These are phyloP conservation scores for Camptogramma bilineatum DNA, from an alignment of 2,888 invertebrate genomes.

Conservation along the genomic window DNA sequence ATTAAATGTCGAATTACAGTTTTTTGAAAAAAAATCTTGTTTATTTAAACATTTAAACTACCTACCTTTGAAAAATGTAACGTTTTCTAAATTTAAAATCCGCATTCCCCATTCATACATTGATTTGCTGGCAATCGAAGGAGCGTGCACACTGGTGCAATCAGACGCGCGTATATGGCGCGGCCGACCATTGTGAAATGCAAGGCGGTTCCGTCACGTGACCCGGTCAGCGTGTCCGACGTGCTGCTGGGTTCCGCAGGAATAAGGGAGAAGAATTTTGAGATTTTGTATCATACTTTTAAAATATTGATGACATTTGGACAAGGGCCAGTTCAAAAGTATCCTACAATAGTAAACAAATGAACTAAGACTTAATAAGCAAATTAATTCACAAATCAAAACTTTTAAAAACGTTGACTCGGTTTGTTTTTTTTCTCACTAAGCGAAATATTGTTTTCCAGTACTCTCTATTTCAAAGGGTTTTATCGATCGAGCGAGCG, in stretches of 20 bases:
- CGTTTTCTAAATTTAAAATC: constrained; percentile 28
- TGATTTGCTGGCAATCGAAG: constrained; percentile 27
- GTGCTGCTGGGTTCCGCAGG: constrained; percentile 35
- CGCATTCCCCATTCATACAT: constrained; percentile 25
- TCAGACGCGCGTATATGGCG: constrained; percentile 26
- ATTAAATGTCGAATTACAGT: too few species aligned
- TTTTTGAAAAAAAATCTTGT: too few species aligned
- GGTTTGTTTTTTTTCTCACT: too few species aligned
- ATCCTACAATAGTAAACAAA: too few species aligned
- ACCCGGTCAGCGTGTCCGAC: constrained; percentile 73
- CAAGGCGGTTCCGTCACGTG: constrained; percentile 68
- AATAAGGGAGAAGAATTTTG: neutral
- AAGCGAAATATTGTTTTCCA: too few species aligned
- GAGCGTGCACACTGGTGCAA: constrained; percentile 24
- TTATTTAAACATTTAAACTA: neutral
- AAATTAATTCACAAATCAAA: too few species aligned
- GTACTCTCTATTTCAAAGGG: too few species aligned
- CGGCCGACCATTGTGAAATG: constrained; percentile 26
- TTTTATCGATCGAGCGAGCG: too few species aligned
- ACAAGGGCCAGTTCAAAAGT: neutral
- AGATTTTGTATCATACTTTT: neutral
- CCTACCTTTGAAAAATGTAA: constrained; percentile 1
- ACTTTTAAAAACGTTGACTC: too few species aligned
- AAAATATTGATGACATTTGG: neutral
- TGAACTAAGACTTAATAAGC: too few species aligned